Evolutionary conservation across 2,888 invertebrate species (phyloP), one percentile per base, ranked within the genome.

Genomic region (Rotaria macrura): DNA sequence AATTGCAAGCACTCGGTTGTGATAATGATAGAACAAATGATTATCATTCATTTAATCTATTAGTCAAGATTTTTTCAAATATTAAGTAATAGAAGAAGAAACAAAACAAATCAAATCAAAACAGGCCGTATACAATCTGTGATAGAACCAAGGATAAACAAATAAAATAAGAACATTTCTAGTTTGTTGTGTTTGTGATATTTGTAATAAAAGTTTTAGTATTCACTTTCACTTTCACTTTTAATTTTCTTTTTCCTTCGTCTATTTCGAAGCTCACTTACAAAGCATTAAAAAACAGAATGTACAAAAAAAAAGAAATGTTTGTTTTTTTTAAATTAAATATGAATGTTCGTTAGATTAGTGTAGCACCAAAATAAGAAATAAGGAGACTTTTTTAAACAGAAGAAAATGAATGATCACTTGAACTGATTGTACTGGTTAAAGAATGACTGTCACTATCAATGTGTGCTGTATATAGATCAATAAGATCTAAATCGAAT

Each of bases 1-100:
- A 79, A 79, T 79, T 79, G 34, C 79, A 79, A n/a, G 40, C 79
- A n/a, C 79, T 79, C 34, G 79, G 79, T n/a, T 65, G 65, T 65
- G 34, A 34, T 65, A 34, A 65, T 34, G 34, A 65, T 65, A 65
- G 20, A 34, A 65, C 65, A 65, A 34, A 65, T 65, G 65, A 65
- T 38, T 65, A 65, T 65, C 34, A 65, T 65, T 65, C 65, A 34
- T 65, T 65, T 65, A 34, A 65, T 65, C 34, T 65, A 34, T 34
- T 65, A 34, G 34, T 65, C 0, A 65, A 65, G 6, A 65, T 65
- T 34, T 65, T 65, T 29, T 65, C 65, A 65, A 65, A 29, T 65
- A 34, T 65, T 20, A 65, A 65, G 2, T 65, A 29, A 65, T 65
- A 65, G 54, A 54, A 54, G 25, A 54, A 54, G 25, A 3, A 47